These are phyloP conservation scores for Catocala nupta DNA, from an alignment of 2,888 invertebrate genomes.

Conservation along the genomic window DNA sequence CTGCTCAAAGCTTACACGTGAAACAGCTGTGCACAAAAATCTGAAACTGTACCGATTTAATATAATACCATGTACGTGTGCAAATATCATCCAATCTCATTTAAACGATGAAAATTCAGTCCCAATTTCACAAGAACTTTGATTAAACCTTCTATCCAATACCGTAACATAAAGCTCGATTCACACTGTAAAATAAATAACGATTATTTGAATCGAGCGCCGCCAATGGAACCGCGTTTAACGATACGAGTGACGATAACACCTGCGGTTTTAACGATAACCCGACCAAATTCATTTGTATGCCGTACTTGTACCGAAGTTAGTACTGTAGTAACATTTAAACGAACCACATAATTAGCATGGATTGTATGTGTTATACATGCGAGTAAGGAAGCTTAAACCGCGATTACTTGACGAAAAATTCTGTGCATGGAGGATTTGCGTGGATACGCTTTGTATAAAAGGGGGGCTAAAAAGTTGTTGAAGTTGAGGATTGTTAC, in stretches of 20 bases:
- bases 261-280: conserved; percentile 59
- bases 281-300: conserved; percentile 49
- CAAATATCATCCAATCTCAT: conserved; percentile 10
- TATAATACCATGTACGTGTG: not conserved
- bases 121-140: conserved; percentile 23
- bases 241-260: conserved; percentile 59
- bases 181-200: conserved; percentile 55
- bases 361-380: conserved; percentile 37
- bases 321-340: conserved; percentile 50
- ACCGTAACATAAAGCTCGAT: conserved; percentile 18
- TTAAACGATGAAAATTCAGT: conserved; percentile 17
- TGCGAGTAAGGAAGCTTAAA: conserved; percentile 19
- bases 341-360: conserved; percentile 51
- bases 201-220: conserved; percentile 57
- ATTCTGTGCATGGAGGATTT: not conserved
- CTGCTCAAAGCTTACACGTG: too few species aligned
- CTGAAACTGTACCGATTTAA: too few species aligned
- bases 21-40: too few species aligned
- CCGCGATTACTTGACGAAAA: conserved; percentile 11
- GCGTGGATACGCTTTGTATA: not conserved
- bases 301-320: conserved; percentile 42
- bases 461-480: not conserved
- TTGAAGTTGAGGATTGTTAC: too few species aligned
- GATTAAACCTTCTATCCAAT: conserved; percentile 22
- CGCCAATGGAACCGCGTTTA: conserved; percentile 53